Evolutionary conservation across 2,113 vertebrate species (phyloP), one percentile per base, ranked within the genome.

Genomic region (Syrmaticus mikado): DNA sequence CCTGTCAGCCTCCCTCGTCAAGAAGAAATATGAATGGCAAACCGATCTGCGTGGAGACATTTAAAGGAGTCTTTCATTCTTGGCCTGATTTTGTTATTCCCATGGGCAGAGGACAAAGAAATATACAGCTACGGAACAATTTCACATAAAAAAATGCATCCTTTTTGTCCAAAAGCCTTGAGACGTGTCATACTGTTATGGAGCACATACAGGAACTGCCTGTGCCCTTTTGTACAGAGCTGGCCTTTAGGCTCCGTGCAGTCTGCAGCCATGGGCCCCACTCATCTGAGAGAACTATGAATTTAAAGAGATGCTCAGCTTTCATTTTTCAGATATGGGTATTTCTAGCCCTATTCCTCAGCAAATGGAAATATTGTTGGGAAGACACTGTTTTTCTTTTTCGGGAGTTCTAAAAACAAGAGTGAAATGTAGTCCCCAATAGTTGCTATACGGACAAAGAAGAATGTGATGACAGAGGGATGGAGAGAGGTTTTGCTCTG

Each of bases 191-290:
- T 18, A 55, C 89, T 94, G 87, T 90, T 95, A 81, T 22, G 72
- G 82, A 93, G 95, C 5, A 2, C 46, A 10, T 85, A 73, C 95
- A 94, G 96, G 96, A 96, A 96, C 95, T 95, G 96, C 94, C 91
- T 87, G 87, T 97, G 96, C 96, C 96, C 96, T 97, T 97, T 95
- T 95, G 95, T 97, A 87, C 93, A 36, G 79, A 81, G 91, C 76
- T 94, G 89, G 94, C 95, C 94, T 94, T 91, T 89, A 97, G 96
- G 96, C 96, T 97, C 96, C 96, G 3, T 52, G 72, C 89, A 97
- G 95, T 97, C 96, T 97, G 89, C 93, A 72, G 60, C 87, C 82
- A 95, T 87, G 17, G 3, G 93, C 89, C 72, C 52, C 62, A 45
- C 85, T 93, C 91, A 67, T 85, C 72, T 80, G 24, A 85, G 68